A percentile compares a stretch with the other conserved stretches of the same genome.
These are phyloP conservation scores for Neotoma lepida DNA, from an alignment of 2,113 vertebrate genomes.

Conservation along the genomic window DNA sequence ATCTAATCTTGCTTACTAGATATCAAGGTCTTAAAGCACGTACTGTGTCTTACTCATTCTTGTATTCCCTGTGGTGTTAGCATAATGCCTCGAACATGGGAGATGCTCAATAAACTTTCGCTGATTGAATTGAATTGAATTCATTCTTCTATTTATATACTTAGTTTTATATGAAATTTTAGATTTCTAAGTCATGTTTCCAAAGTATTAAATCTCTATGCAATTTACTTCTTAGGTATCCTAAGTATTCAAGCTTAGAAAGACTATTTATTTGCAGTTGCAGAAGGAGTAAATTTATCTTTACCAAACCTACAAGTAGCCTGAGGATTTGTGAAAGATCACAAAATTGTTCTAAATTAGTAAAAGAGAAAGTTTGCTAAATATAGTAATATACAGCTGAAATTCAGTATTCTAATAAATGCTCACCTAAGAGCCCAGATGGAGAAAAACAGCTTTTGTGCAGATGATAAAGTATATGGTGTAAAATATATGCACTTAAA, in stretches of 20 bases:
- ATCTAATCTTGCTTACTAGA: conserved; percentile 56
- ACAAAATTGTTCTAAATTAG: conserved; percentile 21
- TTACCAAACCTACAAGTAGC: conserved; percentile 30
- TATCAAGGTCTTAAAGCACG: conserved; percentile 35
- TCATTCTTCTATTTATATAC: conserved; percentile 56
- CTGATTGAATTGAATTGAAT: conserved; percentile 60
- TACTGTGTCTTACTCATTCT: conserved; percentile 61
- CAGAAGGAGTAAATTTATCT: conserved; percentile 57
- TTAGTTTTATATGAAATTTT: conserved; percentile 67
- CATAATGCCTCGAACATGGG: conserved; percentile 51
- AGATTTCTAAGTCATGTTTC: conserved; percentile 65
- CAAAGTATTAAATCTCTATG: conserved; percentile 55
- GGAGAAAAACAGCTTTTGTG: conserved; percentile 44
- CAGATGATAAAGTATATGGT: conserved; percentile 39
- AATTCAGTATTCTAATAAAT: conserved; percentile 39
- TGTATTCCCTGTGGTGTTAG: conserved; percentile 35
- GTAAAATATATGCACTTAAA: conserved; percentile 58
- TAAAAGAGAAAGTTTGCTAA: conserved; percentile 49
- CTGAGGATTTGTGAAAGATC: conserved; percentile 27
- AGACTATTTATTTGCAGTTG: conserved; percentile 38
- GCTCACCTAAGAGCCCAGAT: conserved; percentile 44
- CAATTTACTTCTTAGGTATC: conserved; percentile 62
- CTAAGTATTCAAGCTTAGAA: conserved; percentile 49
- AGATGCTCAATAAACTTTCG: conserved; percentile 59
- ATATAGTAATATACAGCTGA: conserved; percentile 49